Base-by-base conservation (phyloP, 2,888 invertebrate genomes). In the Blera fallax region DNA sequence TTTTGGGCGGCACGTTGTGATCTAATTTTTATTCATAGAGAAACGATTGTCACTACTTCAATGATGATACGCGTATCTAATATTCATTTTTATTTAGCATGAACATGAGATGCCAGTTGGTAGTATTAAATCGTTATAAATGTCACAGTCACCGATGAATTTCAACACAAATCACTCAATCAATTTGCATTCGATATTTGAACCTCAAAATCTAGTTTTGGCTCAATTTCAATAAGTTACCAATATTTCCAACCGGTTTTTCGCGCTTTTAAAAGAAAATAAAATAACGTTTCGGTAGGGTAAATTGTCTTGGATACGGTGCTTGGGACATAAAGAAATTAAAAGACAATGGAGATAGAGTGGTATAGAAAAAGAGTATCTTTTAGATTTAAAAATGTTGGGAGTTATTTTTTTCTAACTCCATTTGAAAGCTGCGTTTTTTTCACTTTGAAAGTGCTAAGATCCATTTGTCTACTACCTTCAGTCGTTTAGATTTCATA, bases 151-250 rank as follows among this genome's bases (percentile, higher is more conserved):
- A 14, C 24, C 58, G 40, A 24, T 27, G 37, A 37, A 6, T 58
- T 58, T 58, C 58, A 58, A 58, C 37, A 58, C 67, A 52, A 67
- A 54, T 27, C 37, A 40, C 7, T 27, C 67, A 34, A 24, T 40
- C 27, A 52, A 52, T 37, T 52, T 52, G 52, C 52, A 67, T 67
- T 48, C 40, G 5, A 1, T 27, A 18, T 27, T 27, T 27, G 16
- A 52, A 54, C 27, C 29, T 54, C 14, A 34, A 40, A 52, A 52
- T 29, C 37, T n/a, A 21, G 34, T 58, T 58, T 32, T 58, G 1
- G 34, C 1, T 18, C 14, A 4, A 14, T 54, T 54, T 29, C 14
- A 54, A 54, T 29, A 32, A 54, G 32, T 32, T 32, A 32, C 32
- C 7, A 54, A 48, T 48, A 18, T 54, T 54, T 7, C 0, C 3